These are phyloP conservation scores for Gambusia affinis DNA, from an alignment of 2,113 vertebrate genomes.

Conservation along the genomic window DNA sequence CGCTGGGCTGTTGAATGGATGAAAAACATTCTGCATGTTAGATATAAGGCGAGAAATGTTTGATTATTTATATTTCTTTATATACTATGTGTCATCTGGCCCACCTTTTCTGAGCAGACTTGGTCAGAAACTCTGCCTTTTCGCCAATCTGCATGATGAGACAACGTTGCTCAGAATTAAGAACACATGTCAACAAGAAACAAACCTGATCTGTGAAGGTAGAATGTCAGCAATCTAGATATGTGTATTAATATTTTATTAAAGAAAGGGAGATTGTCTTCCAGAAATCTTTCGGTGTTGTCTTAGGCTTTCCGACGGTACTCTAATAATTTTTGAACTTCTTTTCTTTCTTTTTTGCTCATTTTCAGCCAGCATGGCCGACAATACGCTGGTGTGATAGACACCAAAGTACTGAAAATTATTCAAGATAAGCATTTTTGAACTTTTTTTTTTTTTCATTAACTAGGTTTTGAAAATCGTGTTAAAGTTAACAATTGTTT, in stretches of 20 bases:
- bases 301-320: not conserved
- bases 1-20: slow-evolving; percentile 72
- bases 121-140: slow-evolving; percentile 93
- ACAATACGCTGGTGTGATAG: not conserved
- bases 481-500: not conserved
- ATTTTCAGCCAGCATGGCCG: not conserved
- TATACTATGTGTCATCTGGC: not conserved
- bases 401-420: not conserved
- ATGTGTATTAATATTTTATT: not conserved
- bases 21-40: not conserved
- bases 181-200: not conserved
- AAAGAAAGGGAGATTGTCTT: not conserved
- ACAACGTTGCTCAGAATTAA: not conserved
- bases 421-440: too few species aligned
- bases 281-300: too few species aligned
- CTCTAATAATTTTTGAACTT: too few species aligned
- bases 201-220: not conserved
- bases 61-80: not conserved
- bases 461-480: not conserved
- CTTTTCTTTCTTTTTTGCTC: not conserved
- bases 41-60: not conserved
- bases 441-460: too few species aligned
- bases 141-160: slow-evolving; percentile 87
- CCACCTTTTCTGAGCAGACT: slow-evolving; percentile 94
- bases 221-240: not conserved